Evolutionary conservation across 2,113 vertebrate species (phyloP).

Genomic region (Gracilinanus agilis): DNA sequence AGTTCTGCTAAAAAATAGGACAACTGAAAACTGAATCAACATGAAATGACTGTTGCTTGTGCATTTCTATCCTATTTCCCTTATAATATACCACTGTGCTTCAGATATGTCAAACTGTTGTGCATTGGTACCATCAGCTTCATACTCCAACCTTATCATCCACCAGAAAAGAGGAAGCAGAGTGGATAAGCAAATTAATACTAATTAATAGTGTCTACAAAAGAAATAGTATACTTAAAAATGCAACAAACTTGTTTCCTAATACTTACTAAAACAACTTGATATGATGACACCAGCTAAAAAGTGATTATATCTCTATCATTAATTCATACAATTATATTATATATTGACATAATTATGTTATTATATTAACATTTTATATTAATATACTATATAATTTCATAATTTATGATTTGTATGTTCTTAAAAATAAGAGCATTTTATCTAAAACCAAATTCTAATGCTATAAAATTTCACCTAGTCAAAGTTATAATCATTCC

Average conservation of each 20-base stretch:
- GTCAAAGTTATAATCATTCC: background rate
- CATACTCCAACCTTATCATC: background rate
- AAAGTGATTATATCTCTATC: background rate
- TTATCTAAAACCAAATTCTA: background rate
- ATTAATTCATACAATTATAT: too few species aligned
- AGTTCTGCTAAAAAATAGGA: background rate
- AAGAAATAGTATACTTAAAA: background rate
- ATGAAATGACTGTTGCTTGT: background rate
- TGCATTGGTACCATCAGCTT: background rate
- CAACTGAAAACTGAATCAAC: background rate
- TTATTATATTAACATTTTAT: too few species aligned
- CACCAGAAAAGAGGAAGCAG: background rate
- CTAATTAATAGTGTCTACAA: background rate
- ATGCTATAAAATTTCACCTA: background rate
- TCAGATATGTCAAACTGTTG: background rate
- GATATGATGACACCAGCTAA: background rate
- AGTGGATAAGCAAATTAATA: background rate
- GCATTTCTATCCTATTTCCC: background rate
- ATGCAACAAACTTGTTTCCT: background rate
- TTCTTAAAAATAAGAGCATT: background rate
- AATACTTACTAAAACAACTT: background rate
- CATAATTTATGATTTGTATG: background rate
- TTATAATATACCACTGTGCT: background rate
- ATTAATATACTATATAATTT: too few species aligned
- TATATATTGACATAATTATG: too few species aligned